Evolutionary conservation across 2,888 invertebrate species (phyloP).

Genomic region (Nipponacmea schrenckii): DNA sequence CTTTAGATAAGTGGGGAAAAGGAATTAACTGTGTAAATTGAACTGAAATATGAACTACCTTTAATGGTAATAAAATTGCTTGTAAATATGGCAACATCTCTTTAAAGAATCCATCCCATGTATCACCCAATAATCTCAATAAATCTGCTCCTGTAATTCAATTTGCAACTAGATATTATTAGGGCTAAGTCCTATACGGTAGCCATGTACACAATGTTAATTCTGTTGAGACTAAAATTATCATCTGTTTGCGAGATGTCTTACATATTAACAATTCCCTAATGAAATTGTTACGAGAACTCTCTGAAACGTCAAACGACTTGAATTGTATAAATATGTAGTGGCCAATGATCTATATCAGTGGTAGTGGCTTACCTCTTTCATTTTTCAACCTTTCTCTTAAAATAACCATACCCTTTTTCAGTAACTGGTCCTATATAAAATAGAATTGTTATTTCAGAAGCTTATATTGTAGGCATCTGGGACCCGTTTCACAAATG

Average conservation of each 20-base stretch:
- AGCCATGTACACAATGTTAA: background rate
- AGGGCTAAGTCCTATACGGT: background rate
- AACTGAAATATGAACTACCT: slow-evolving; percentile 28
- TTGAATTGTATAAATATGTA: too few species aligned
- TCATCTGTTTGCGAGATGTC: background rate
- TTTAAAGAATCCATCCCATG: slow-evolving; percentile 59
- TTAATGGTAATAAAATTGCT: slow-evolving; percentile 52
- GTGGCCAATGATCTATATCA: too few species aligned
- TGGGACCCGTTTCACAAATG: too few species aligned
- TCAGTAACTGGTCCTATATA: slow-evolving; percentile 55
- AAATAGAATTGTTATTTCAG: too few species aligned
- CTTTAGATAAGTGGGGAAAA: too few species aligned
- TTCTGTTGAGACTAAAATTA: background rate
- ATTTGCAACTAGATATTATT: background rate
- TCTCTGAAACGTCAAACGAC: too few species aligned
- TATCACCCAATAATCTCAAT: slow-evolving; percentile 50
- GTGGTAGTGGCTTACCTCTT: slow-evolving; percentile 42
- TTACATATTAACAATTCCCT: too few species aligned
- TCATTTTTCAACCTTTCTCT: slow-evolving; percentile 56
- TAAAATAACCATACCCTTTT: slow-evolving; percentile 60
- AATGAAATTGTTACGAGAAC: too few species aligned
- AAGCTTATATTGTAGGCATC: too few species aligned
- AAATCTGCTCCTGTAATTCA: slow-evolving; percentile 42
- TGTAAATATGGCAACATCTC: slow-evolving; percentile 55
- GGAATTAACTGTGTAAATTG: too few species aligned